Evolutionary conservation across 2,888 invertebrate genomes (phyloP).

Genomic region (Aspidiotus destructor): DNA sequence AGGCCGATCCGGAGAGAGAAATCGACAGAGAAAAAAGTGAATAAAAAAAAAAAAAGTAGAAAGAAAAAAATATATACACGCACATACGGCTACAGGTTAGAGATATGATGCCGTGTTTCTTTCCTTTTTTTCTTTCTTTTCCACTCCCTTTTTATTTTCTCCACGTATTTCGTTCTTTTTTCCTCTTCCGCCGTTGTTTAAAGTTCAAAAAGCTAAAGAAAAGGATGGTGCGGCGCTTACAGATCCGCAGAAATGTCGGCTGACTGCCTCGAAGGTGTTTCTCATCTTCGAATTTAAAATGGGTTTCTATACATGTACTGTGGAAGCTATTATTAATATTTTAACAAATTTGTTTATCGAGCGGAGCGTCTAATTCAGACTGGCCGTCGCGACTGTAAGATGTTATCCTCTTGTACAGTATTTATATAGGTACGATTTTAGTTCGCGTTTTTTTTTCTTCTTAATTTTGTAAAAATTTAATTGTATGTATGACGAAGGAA

Average conservation of each 20-base stretch:
- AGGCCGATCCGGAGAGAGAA: not conserved
- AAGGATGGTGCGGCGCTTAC: not conserved
- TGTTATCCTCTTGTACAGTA: too few species aligned
- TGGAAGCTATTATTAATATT: too few species aligned
- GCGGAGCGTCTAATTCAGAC: too few species aligned
- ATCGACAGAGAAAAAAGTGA: not conserved
- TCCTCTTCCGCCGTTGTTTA: slow-evolving; percentile 11
- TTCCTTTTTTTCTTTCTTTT: slow-evolving; percentile 1
- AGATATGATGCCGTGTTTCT: not conserved
- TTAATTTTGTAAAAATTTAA: too few species aligned
- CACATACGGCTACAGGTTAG: not conserved
- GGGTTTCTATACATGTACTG: not conserved
- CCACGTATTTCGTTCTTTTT: not conserved
- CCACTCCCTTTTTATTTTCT: not conserved
- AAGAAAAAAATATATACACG: slow-evolving; percentile 6
- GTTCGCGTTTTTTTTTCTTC: too few species aligned
- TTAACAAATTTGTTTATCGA: too few species aligned
- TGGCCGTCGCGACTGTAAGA: too few species aligned
- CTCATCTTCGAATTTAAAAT: slow-evolving; percentile 23
- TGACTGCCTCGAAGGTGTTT: slow-evolving; percentile 17
- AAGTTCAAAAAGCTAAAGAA: slow-evolving; percentile 6
- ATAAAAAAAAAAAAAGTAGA: slow-evolving; percentile 1
- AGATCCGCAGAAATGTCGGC: slow-evolving; percentile 21
- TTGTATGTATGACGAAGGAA: too few species aligned
- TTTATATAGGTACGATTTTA: too few species aligned